Base-by-base conservation (phyloP, 2,888 invertebrate genomes). In the Eupithecia dodoneata region DNA sequence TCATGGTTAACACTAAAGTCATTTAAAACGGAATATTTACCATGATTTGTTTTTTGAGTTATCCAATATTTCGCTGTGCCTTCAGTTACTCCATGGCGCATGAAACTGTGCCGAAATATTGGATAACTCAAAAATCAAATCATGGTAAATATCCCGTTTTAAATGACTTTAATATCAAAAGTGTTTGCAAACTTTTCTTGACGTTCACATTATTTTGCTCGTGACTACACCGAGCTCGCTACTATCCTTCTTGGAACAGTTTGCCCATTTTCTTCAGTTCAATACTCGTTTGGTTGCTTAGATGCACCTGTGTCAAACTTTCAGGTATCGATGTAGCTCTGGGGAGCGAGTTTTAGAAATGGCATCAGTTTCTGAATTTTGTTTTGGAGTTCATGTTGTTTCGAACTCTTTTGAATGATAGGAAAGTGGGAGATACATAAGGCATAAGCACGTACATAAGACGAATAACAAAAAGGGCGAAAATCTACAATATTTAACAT, bases 301-400 rank as follows among this genome's bases (percentile, higher is more conserved):
- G 71, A 78, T 78, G 78, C 78, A 78, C 78, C 78, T 78, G 78
- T 52, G 49, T 49, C 72, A 69, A 74, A 76, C 72, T 76, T 73
- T 63, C 59, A 59, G 72, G 59, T 47, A 74, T 70, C 69, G 44
- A 69, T 49, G 72, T 67, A 63, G 55, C 55, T 67, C 73, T 59
- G 7, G 75, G 9, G 73, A 71, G 49, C 18, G 15, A 69, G 67
- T 69, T 69, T 67, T 47, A 55, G 74, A 30, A 74, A 74, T 73
- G 30, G 63, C 74, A 72, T 70, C 74, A 72, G 72, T 70, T 77
- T 49, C 15, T 59, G 49, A 71, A 44, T 63, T 30, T 63, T 30
- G 0, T 63, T 10, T 63, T 30, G 63, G 63, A 30, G 30, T 63
- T 63, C 10, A 4, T 12, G 30, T 18, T 59, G 55, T 63, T 59